A percentile compares a stretch with the other conserved stretches of the same genome.
Evolutionary conservation across 2,113 vertebrate genomes (phyloP).

Genomic region (Mobula hypostoma): DNA sequence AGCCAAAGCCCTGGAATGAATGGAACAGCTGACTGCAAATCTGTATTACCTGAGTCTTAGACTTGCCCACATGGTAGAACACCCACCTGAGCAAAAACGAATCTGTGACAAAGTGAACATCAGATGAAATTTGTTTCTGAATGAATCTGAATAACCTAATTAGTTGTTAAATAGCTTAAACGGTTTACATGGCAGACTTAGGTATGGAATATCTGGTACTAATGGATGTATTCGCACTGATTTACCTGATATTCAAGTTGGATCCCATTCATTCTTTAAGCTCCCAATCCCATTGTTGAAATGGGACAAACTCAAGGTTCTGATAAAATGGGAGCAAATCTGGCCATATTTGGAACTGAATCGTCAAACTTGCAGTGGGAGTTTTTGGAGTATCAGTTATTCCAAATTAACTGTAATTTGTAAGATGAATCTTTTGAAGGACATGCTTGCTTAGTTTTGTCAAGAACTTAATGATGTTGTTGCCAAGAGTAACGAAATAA

Average conservation of each 20-base stretch:
- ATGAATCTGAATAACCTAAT: background rate
- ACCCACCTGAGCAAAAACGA: background rate
- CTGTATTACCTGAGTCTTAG: too few species aligned
- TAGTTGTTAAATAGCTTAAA: background rate
- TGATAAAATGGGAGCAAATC: background rate
- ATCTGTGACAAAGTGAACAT: background rate
- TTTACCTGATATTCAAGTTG: background rate
- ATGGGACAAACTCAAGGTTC: background rate
- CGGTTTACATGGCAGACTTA: background rate
- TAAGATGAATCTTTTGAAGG: constrained; percentile 16
- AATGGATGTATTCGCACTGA: background rate
- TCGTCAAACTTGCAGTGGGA: background rate
- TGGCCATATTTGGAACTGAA: background rate
- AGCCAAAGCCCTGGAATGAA: background rate
- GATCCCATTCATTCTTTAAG: background rate
- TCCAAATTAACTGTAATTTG: background rate
- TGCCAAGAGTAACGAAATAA: background rate
- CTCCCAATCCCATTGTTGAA: background rate
- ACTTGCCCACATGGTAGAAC: too few species aligned
- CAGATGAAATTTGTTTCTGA: background rate
- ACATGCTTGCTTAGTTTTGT: background rate
- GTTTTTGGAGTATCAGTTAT: background rate
- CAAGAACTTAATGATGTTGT: background rate
- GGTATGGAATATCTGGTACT: background rate
- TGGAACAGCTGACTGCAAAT: background rate